A percentile compares a stretch with the other conserved stretches of the same genome.
Conservation (phyloP, 2,113 vertebrate species). For the Cyanoderma ruficeps region DNA sequence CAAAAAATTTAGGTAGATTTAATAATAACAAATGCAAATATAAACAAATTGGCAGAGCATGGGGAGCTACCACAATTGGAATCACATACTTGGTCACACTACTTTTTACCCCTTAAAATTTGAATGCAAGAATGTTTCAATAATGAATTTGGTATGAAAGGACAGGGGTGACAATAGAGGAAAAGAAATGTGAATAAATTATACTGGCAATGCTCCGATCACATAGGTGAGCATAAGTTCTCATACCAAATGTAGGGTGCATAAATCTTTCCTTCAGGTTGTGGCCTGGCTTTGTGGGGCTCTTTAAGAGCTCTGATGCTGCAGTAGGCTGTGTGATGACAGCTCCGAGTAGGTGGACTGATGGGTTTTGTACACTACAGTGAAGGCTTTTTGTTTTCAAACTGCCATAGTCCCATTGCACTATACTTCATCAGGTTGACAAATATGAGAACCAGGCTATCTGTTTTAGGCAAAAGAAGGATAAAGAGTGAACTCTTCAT, state of each 20-base stretch:
- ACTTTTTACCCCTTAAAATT: background rate
- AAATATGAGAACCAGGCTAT: constrained; percentile 41
- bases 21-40: background rate
- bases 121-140: background rate
- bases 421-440: constrained; percentile 29
- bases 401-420: constrained; percentile 35
- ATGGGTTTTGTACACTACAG: constrained; percentile 43
- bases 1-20: background rate
- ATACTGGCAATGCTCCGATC: background rate
- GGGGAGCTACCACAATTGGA: background rate
- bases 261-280: constrained; percentile 39
- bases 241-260: constrained; percentile 23
- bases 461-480: constrained; percentile 59
- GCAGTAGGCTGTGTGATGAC: constrained; percentile 34
- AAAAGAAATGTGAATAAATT: constrained; percentile 20
- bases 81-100: background rate
- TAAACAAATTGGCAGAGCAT: background rate
- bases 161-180: constrained; percentile 1
- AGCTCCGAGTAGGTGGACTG: constrained; percentile 18
- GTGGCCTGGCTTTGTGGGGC: constrained; percentile 39
- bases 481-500: constrained; percentile 26
- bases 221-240: background rate
- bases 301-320: constrained; percentile 40
- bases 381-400: constrained; percentile 55
- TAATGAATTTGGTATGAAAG: constrained; percentile 48